Evolutionary conservation across 2,113 vertebrate species (phyloP).

Genomic region (Tylochromis polylepis): DNA sequence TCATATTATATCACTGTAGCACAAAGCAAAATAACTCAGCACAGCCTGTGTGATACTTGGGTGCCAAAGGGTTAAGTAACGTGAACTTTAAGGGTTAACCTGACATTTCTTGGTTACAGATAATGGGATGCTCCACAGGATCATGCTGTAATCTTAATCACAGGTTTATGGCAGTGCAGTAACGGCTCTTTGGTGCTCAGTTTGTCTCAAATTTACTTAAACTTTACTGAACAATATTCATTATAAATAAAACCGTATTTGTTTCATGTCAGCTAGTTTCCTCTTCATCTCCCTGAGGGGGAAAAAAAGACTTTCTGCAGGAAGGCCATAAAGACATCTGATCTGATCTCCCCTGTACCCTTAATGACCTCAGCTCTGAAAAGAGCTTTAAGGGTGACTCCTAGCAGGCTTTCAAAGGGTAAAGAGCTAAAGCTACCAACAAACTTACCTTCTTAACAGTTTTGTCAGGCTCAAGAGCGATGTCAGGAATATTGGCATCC

Average conservation of each 20-base stretch:
- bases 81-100: not conserved
- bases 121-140: not conserved
- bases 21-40: not conserved
- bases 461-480: slow-evolving; percentile 97
- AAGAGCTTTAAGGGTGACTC: not conserved
- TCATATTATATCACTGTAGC: not conserved
- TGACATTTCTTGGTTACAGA: not conserved
- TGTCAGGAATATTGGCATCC: slow-evolving; percentile 98
- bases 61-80: not conserved
- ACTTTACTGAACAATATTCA: not conserved
- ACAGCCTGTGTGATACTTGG: not conserved
- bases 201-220: not conserved
- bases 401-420: not conserved
- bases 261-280: not conserved
- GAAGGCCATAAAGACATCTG: not conserved
- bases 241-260: not conserved
- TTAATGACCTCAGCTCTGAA: not conserved
- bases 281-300: not conserved
- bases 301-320: not conserved
- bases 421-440: not conserved
- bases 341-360: not conserved
- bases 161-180: not conserved
- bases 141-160: not conserved
- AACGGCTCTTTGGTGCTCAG: not conserved
- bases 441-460: slow-evolving; percentile 91